Evolutionary conservation across 2,888 invertebrate species (phyloP).

Genomic region (Caradrina kadenii): DNA sequence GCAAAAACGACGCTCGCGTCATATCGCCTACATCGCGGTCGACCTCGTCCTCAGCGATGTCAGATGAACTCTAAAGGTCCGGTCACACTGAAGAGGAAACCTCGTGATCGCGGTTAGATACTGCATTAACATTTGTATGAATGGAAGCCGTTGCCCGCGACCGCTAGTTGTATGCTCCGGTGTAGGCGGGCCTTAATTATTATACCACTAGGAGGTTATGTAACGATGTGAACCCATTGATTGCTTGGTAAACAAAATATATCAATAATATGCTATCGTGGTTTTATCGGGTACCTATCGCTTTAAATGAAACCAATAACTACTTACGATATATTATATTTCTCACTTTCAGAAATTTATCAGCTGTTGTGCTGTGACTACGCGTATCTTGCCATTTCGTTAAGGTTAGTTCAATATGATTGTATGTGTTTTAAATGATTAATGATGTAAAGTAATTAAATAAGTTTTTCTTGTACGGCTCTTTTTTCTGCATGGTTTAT

Average conservation of each 20-base stretch:
- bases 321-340: slow-evolving; percentile 11
- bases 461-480: slow-evolving; percentile 10
- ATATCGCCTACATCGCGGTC: background rate
- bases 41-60: background rate
- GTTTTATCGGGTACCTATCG: slow-evolving; percentile 22
- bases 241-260: slow-evolving; percentile 6
- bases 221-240: background rate
- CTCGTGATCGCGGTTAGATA: no score
- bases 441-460: slow-evolving; percentile 21
- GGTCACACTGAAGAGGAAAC: background rate
- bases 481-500: background rate
- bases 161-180: no score
- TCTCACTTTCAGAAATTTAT: slow-evolving; percentile 40
- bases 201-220: no score
- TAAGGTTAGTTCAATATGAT: slow-evolving; percentile 44
- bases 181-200: no score
- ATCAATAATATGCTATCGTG: slow-evolving; percentile 6
- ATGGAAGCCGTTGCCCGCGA: no score
- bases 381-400: slow-evolving; percentile 15
- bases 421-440: background rate
- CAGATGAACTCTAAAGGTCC: background rate
- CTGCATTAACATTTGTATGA: no score
- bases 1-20: background rate
- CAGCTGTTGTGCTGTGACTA: slow-evolving; percentile 30
- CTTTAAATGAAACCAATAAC: background rate